Evolutionary conservation across 2,113 vertebrate genomes (phyloP), one percentile per base, ranked within the genome.

Genomic region (Urocolius indicus): DNA sequence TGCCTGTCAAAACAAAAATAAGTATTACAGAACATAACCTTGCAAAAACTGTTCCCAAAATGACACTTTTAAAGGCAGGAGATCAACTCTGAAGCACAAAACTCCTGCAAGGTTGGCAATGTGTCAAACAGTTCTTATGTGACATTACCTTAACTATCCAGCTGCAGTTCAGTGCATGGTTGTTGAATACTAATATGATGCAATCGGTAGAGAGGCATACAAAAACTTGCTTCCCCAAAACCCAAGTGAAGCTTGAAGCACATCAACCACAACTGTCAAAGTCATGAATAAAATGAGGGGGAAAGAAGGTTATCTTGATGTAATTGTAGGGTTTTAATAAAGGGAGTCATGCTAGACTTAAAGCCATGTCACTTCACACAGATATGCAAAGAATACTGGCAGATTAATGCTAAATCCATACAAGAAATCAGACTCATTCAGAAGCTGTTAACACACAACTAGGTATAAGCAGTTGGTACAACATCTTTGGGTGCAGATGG

Each of bases 231-330:
- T 63, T 74, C 73, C 81, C 68, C 36, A 34, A 89, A 84, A 58
- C 34, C 46, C 69, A 38, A 46, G 67, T 9, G n/a, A 76, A 76
- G 62, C 78, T 36, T 49, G 66, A 68, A 74, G 75, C 38, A 10
- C 6, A 2, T 55, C 84, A 89, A 73, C 32, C 66, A 94, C n/a
- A 75, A 91, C 76, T 63, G 30, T 79, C 92, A 91, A n/a, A 73
- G 54, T 36, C 68, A 23, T 41, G 41, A 86, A 66, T 62, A 77
- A 91, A 71, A 69, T 0, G 23, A 66, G 36, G 46, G 55, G 62
- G 34, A 82, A 29, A 5, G 36, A 48, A 38, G 71, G 55, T 46
- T 65, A 32, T 49, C 54, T 61, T 3, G 63, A 92, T 67, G 84
- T 46, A 84, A 77, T 23, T 55, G 84, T 9, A 80, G 76, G 76